Base-by-base conservation (phyloP, 2,888 invertebrate genomes). In the Melangyna quadrimaculata region DNA sequence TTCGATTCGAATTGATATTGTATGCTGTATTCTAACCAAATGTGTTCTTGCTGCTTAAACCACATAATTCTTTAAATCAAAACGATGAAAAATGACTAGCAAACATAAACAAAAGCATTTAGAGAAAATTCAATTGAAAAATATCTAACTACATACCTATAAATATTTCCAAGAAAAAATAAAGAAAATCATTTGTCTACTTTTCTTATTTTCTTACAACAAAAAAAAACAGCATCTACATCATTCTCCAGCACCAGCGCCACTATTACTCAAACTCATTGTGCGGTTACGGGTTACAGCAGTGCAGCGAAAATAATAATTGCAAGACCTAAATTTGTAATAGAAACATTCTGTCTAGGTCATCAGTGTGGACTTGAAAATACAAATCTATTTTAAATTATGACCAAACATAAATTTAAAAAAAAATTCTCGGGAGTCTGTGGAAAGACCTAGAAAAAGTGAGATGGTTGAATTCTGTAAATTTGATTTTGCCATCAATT, bases 61-160 rank as follows among this genome's bases (percentile, higher is more conserved):
- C 27, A 17, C 48, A 0, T 29, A 14, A 12, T 22, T n/a, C 59
- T 61, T 61, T n/a, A 32, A 7, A 6, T 57, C 53, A 0, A 14
- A 57, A 59, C 17, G 7, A 24, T 67, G 70, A 78, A 45, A 63
- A 65, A 63, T 71, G 12, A 40, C 55, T 59, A 12, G 45, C 45
- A 12, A 45, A 55, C 37, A 71, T 78, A 78, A 71, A 78, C 78
- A 70, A 40, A 6, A 45, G 17, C 14, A 77, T 69, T 77, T 40
- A 12, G 45, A 35, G 29, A 6, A 63, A 65, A 45, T 45, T 71
- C 10, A 71, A 65, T 48, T 57, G 71, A 7, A 71, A 53, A 78
- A 45, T 63, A 71, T 78, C 71, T 63, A 17, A 70, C 61, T 32
- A 43, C 8, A 17, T 7, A 0, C n/a, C 12, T 37, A 37, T 14